Evolutionary conservation across 2,888 invertebrate genomes (phyloP).

Genomic region (Eristalinus sepulchralis): DNA sequence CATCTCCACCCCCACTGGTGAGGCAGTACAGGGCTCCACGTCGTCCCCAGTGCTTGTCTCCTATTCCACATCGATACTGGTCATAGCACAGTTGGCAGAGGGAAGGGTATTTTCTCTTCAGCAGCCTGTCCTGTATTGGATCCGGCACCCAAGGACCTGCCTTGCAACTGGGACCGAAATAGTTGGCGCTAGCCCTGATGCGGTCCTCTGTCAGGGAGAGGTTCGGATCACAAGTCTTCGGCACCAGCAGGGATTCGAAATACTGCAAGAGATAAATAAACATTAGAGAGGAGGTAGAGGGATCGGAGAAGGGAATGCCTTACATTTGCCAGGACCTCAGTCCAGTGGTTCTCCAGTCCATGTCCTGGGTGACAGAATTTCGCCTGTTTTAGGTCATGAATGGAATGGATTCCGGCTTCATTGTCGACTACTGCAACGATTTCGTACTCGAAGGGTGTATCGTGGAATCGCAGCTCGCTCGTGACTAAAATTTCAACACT

Average conservation of each 20-base stretch:
- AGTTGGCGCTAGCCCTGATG: conserved; percentile 87
- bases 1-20: conserved; percentile 88
- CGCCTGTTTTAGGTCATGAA: conserved; percentile 85
- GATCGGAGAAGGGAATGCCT: conserved; percentile 74
- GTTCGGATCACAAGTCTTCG: conserved; percentile 86
- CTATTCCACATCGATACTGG: conserved; percentile 83
- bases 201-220: conserved; percentile 89
- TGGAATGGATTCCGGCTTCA: conserved; percentile 83
- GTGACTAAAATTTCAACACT: conserved; percentile 86
- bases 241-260: conserved; percentile 87
- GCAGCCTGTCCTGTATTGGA: conserved; percentile 83
- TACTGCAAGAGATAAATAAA: conserved; percentile 82
- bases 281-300: neutral
- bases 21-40: conserved; percentile 91
- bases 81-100: conserved; percentile 88
- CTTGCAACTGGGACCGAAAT: conserved; percentile 91
- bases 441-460: conserved; percentile 83
- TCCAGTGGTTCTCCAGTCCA: conserved; percentile 87
- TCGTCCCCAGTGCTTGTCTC: conserved; percentile 92
- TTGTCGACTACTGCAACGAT: conserved; percentile 86
- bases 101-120: conserved; percentile 87
- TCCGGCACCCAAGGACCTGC: conserved; percentile 92
- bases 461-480: conserved; percentile 84
- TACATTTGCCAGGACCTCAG: conserved; percentile 89
- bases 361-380: conserved; percentile 92